phyloP scores from a whole-genome alignment of 2,888 invertebrate species.

The Tenthredo mesomela region DNA sequence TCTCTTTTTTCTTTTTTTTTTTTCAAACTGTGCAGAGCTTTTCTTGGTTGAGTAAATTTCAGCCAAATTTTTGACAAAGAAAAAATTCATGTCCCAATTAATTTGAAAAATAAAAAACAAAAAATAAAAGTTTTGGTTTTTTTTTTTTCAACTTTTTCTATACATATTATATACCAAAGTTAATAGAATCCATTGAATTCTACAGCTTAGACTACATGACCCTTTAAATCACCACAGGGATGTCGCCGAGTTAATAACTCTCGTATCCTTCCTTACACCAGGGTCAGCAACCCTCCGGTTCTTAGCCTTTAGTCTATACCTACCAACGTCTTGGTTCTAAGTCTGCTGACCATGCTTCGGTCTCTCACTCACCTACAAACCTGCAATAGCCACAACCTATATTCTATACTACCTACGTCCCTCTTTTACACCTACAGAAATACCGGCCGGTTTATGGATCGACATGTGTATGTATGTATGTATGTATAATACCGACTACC shows the following conservation, averaged over 20 bases:
- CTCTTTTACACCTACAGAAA: conserved; percentile 24
- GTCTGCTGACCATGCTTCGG: conserved; percentile 41
- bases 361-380: conserved; percentile 17
- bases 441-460: neutral
- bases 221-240: conserved; percentile 29
- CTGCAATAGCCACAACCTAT: neutral
- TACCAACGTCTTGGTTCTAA: conserved; percentile 31
- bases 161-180: neutral
- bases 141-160: neutral
- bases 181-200: neutral
- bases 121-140: no score
- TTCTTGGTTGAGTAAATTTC: neutral
- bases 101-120: no score
- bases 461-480: neutral
- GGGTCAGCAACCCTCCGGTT: neutral
- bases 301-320: conserved; percentile 21
- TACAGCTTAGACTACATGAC: no score
- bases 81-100: neutral
- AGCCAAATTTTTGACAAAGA: neutral
- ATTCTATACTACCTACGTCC: neutral
- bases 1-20: neutral
- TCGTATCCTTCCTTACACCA: conserved; percentile 35
- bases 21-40: neutral
- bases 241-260: conserved; percentile 42
- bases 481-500: conserved; percentile 56